Base-by-base conservation (phyloP, 2,888 invertebrate genomes). In the Eucriotettix oculatus region DNA sequence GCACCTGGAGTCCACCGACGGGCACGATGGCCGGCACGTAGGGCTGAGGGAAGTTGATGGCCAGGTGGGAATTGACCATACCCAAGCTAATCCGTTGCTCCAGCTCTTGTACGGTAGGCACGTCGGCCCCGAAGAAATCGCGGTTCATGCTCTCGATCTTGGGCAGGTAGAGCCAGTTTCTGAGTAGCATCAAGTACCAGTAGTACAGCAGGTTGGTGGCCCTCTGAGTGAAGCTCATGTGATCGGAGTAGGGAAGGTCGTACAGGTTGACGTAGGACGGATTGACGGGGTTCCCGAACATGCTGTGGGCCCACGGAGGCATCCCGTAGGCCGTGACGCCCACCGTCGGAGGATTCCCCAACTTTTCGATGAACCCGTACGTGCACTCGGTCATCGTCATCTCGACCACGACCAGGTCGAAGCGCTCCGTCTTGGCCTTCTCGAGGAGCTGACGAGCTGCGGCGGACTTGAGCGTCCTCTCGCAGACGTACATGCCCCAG, bases 51-150 rank as follows among this genome's bases (percentile, higher is more conserved):
- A 64, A 64, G 40, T 66, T 65, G 12, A 68, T 42, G 1, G 65
- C 61, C 57, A 66, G 64, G 67, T 77, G 70, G 1, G 68, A 66
- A 61, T 77, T 77, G 1, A 75, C 48, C 63, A 77, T 71, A 71
- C 17, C 75, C 54, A 69, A 76, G 66, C 52, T 73, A 71, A 73
- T 61, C 57, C 69, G 71, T 68, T 75, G 75, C 29, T 77, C 76
- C 64, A 78, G 66, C 75, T 77, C 68, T 74, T 75, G 41, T 70
- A 68, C 58, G 0, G 62, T 42, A 1, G 66, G 66, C n/a, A 60
- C 58, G 60, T 10, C 62, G 60, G 63, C 61, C 7, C 67, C 68
- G 48, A 66, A 65, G 52, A 65, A 61, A 17, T 63, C 29, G 16
- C 64, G 58, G 10, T 52, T 58, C 12, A 62, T 54, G 14, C 16